Base-by-base conservation (phyloP, 2,888 invertebrate species). In the Drosophila histrio region DNA sequence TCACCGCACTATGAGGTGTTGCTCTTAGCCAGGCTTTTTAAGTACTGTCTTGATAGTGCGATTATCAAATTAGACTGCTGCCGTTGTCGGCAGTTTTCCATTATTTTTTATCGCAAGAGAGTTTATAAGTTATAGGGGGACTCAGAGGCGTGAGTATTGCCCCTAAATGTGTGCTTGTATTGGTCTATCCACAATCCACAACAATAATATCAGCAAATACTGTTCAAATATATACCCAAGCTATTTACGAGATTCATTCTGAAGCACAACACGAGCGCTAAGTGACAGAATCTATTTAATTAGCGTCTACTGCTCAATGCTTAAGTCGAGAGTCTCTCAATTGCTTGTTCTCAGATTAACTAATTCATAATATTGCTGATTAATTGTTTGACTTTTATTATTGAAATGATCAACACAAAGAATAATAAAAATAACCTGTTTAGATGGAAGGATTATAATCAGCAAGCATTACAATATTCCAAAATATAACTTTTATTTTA, bases 41-140 rank as follows among this genome's bases (percentile, higher is more conserved):
- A 60, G 43, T 44, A 87, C 86, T 85, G 76, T 52, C 58, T 70
- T 71, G 62, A 79, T 76, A 67, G 53, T 57, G 69, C 52, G 83
- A 75, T 83, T 79, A 77, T 75, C 59, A 87, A 85, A 82, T 82
- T 65, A 62, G 47, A 58, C 58, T 58, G 56, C 54, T 39, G 56
- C 44, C 41, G 9, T 36, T 30, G 34, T 17, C 34, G 54, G 39
- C 58, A 54, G 49, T 62, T 77, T 66, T 57, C 30, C 57, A 63
- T 46, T 65, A 21, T 22, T 53, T 64, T 64, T 78, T 65, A 60
- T 65, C 70, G 60, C 79, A 32, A 39, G 50, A 30, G 61, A 17
- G 36, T 44, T 49, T 46, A 22, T 17, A 26, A 21, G 49, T 53
- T 60, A 21, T 30, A 36, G 58, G 62, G 52, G 61, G 68, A 28